phyloP scores from a whole-genome alignment of 2,797 vertebrate genomes.

The Centroberyx gerrardi region DNA sequence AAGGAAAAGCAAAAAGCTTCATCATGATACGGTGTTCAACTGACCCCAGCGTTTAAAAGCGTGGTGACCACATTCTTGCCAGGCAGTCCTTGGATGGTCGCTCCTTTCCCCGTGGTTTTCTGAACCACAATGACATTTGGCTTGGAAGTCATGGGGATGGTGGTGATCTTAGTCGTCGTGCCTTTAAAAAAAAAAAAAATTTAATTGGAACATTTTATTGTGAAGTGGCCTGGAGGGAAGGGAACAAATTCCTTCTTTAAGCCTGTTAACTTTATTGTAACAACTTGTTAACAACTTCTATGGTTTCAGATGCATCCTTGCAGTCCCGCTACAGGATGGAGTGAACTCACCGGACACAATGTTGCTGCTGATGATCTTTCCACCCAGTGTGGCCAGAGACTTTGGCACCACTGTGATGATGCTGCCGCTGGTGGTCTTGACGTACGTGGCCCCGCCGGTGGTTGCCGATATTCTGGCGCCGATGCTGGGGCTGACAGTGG shows the following conservation, averaged over 20 bases:
- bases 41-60: constrained; percentile 95
- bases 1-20: constrained; percentile 22
- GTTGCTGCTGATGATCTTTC: constrained; percentile 98
- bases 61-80: constrained; percentile 99
- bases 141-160: constrained; percentile 98
- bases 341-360: constrained; percentile 93
- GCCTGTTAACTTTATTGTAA: too few species aligned
- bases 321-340: not conserved
- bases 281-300: too few species aligned
- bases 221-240: too few species aligned
- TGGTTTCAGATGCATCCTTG: not conserved
- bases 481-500: constrained; percentile 91
- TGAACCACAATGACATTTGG: constrained; percentile 99
- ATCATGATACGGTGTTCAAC: constrained; percentile 52
- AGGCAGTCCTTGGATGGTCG: constrained; percentile 96
- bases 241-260: too few species aligned
- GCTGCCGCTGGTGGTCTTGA: constrained; percentile 98
- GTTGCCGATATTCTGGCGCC: constrained; percentile 92
- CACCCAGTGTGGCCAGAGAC: constrained; percentile 95
- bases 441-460: constrained; percentile 93
- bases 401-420: constrained; percentile 99
- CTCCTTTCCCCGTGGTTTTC: constrained; percentile 97
- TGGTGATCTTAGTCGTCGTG: constrained; percentile 99
- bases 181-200: constrained; percentile 78
- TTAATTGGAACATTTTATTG: too few species aligned